Evolutionary conservation across 1,140 invertebrate genomes (phyloP).

Genomic region (Dendrolimus kikuchii): DNA sequence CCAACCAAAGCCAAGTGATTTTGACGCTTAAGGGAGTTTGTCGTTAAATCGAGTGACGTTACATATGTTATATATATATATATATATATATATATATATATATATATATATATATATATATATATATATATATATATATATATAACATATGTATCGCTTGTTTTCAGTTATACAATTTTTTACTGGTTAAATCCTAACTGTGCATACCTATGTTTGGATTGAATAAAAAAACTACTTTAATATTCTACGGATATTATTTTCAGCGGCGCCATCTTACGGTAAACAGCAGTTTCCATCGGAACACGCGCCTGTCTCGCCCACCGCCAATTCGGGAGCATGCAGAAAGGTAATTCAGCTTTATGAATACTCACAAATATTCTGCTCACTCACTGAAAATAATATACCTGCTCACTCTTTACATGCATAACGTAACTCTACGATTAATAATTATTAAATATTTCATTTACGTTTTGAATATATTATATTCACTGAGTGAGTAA

Average conservation of each 20-base stretch:
- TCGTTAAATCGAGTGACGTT: background rate
- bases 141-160: too few species aligned
- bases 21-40: background rate
- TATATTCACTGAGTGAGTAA: background rate
- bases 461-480: background rate
- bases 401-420: background rate
- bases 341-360: conserved; percentile 30
- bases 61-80: too few species aligned
- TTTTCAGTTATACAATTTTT: too few species aligned
- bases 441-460: too few species aligned
- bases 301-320: conserved; percentile 23
- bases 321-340: conserved; percentile 26
- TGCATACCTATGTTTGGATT: too few species aligned
- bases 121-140: too few species aligned
- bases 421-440: too few species aligned
- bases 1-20: too few species aligned
- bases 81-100: too few species aligned
- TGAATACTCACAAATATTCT: background rate
- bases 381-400: background rate
- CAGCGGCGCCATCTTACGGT: conserved; percentile 37
- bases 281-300: conserved; percentile 35
- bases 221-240: background rate
- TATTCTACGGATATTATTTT: conserved; percentile 4
- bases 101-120: too few species aligned
- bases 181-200: too few species aligned